phyloP scores from a whole-genome alignment of 2,113 vertebrate species.

The Lophura nycthemera region DNA sequence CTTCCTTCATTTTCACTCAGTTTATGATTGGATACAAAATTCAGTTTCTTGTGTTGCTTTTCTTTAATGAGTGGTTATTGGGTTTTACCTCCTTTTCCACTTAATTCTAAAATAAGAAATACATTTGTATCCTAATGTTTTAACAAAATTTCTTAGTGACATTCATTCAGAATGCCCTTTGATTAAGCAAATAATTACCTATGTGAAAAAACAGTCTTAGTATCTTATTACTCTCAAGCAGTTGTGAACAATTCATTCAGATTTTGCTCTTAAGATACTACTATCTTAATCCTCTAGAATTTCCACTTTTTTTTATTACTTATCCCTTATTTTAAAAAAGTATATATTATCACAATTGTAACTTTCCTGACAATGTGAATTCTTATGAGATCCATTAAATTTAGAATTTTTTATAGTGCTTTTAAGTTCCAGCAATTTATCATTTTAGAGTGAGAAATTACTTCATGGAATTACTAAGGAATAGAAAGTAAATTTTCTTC shows the following conservation, averaged over 20 bases:
- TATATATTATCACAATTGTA: background rate
- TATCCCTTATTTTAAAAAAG: background rate
- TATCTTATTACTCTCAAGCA: background rate
- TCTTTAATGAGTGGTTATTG: background rate
- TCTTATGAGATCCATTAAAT: background rate
- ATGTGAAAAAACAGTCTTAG: background rate
- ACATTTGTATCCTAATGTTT: background rate
- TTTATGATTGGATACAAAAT: background rate
- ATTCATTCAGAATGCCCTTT: background rate
- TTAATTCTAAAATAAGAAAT: background rate
- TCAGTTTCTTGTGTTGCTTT: background rate
- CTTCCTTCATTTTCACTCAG: background rate
- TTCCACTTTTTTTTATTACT: background rate
- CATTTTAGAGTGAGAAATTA: background rate
- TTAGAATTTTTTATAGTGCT: background rate
- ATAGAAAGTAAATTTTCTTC: background rate
- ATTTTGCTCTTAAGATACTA: background rate
- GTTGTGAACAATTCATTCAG: background rate
- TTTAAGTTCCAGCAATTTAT: background rate
- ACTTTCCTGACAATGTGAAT: background rate
- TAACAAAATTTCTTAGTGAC: background rate
- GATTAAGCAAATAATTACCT: background rate
- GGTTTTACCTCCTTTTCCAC: background rate
- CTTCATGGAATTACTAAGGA: background rate
- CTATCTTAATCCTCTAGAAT: background rate